phyloP scores from a whole-genome alignment of 2,113 vertebrate species.

The Eleginops maclovinus region DNA sequence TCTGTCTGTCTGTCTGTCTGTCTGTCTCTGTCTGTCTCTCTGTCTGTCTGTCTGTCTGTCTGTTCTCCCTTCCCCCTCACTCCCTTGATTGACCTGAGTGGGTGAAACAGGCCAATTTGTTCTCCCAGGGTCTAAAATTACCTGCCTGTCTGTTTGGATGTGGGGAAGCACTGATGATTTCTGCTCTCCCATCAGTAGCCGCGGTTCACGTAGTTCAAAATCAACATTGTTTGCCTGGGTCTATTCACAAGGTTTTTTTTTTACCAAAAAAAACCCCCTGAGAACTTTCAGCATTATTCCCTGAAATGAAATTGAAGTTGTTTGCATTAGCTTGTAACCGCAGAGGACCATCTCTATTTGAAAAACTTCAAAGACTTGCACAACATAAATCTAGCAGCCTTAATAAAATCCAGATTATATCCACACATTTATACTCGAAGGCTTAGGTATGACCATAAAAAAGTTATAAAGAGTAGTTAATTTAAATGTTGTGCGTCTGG shows the following conservation, averaged over 20 bases:
- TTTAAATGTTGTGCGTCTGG: not conserved
- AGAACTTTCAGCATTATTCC: slow-evolving; percentile 21
- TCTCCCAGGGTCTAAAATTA: slow-evolving; percentile 73
- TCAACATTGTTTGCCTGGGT: slow-evolving; percentile 53
- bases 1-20: not conserved
- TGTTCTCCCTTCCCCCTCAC: slow-evolving; percentile 40
- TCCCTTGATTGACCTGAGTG: slow-evolving; percentile 74
- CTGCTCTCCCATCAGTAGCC: slow-evolving; percentile 54
- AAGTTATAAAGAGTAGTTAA: not conserved
- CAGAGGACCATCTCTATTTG: not conserved
- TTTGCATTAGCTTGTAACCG: slow-evolving; percentile 19
- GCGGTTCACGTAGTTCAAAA: slow-evolving; percentile 38
- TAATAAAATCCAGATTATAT: not conserved
- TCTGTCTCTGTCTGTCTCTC: no score
- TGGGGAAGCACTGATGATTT: slow-evolving; percentile 59
- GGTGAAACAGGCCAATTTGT: slow-evolving; percentile 75
- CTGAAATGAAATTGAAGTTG: slow-evolving; percentile 44
- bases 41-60: no score
- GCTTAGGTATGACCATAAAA: not conserved
- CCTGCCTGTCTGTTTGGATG: slow-evolving; percentile 73
- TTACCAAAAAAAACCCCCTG: slow-evolving; percentile 9
- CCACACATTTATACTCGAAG: not conserved
- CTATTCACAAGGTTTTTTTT: not conserved
- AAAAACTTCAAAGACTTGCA: not conserved
- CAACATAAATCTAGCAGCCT: not conserved